Evolutionary conservation across 2,113 vertebrate species (phyloP), one percentile per base, ranked within the genome.

Genomic region (Rynchops niger): DNA sequence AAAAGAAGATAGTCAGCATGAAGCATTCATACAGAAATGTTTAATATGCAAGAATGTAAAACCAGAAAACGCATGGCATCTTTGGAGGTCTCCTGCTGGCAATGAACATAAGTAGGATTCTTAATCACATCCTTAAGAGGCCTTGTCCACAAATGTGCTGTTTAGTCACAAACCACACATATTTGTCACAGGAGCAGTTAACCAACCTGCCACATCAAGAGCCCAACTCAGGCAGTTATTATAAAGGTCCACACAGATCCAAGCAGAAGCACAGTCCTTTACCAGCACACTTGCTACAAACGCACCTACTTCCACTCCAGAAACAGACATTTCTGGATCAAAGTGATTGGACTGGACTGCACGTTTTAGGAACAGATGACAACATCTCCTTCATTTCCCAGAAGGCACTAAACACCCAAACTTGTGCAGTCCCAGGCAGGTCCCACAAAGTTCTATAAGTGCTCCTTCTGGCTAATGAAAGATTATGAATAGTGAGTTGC

Each of bases 41-140:
- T 56, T 84, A 69, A 52, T 36, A 82, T 67, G 83, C 83, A 67
- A 80, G 79, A 63, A 72, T 15, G 63, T 63, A 84, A 77, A 84
- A 72, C 9, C 72, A 90, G 82, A n/a, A 65, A 71, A 77, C 80
- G 77, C 88, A 50, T 12, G 52, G 73, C 80, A 61, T 53, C 79
- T 83, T 55, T 45, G 63, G 52, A 88, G 80, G 69, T 84, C 94
- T 95, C 94, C 79, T 84, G 94, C 88, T 76, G 83, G 73, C 88
- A 84, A 85, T 45, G 79, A 95, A 71, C 5, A 12, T 69, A 89
- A 82, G 81, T 45, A 77, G 66, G 82, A 82, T 74, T 55, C 88
- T 91, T 50, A 82, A 71, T 58, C 80, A 79, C 49, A 17, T 69
- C 55, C 80, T 72, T 36, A 73, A 69, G 80, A 90, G 42, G 74